A percentile compares a stretch with the other conserved stretches of the same genome.
Conservation (phyloP, 1,140 invertebrate species). For the Parasteatoda tepidariorum region DNA sequence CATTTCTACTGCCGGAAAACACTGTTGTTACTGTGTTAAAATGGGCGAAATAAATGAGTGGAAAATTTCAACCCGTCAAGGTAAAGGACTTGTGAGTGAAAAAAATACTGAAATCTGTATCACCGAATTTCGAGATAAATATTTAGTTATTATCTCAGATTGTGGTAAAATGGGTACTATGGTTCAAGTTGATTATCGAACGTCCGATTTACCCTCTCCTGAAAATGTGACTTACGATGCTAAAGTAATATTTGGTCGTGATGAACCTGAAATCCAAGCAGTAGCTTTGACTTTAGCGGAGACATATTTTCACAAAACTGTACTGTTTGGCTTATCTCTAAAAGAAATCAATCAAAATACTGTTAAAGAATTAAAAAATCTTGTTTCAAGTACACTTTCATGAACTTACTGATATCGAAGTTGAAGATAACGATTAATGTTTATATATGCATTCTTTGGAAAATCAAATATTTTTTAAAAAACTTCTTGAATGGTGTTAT, state of each 20-base stretch:
- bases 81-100: background rate
- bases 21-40: no score
- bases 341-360: background rate
- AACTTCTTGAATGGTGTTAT: no score
- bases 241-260: background rate
- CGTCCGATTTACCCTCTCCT: background rate
- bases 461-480: no score
- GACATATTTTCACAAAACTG: background rate
- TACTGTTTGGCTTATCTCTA: background rate
- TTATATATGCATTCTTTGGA: no score
- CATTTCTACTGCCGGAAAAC: no score
- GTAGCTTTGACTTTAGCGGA: background rate
- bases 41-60: background rate
- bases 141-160: background rate
- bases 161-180: background rate
- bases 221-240: background rate
- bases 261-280: background rate
- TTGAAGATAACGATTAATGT: no score
- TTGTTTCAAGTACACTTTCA: background rate
- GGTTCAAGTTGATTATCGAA: background rate
- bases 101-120: background rate
- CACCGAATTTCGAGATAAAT: background rate
- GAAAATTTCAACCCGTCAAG: background rate
- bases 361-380: background rate
- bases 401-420: no score